Base-by-base conservation (phyloP, 2,113 vertebrate genomes). In the Embiotoca jacksoni region DNA sequence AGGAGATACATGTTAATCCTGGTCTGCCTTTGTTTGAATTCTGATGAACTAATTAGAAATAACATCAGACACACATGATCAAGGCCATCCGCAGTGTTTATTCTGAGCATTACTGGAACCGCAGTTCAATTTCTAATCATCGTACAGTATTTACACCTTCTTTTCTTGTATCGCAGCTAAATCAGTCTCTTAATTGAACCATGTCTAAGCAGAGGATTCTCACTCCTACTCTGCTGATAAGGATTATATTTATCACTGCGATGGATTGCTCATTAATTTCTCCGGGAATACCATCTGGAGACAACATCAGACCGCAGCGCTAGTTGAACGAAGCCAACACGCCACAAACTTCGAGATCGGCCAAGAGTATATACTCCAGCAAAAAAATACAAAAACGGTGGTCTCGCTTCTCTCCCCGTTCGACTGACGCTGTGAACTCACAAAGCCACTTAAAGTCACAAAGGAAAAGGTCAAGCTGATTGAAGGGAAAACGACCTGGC, bases 381-480 rank as follows among this genome's bases (percentile, higher is more conserved):
- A 33, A 53, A 32, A 72, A 36, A 57, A 52, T 23, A 23, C 23
- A 7, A 4, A 71, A 77, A 76, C 47, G 6, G 6, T 37, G 32
- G 66, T 78, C 46, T 36, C 1, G 39, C 61, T 59, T 57, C 72
- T 66, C 50, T 72, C 49, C 9, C 16, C 41, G n/a, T 73, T 50
- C 10, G 6, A 56, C 57, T 16, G 36, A 60, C 0, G 11, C 33
- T 6, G 30, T 81, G 70, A 85, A 82, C 83, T 78, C 67, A 82
- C 67, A 59, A 56, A 56, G 81, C 68, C 85, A 88, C 75, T 84
- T 77, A 65, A 71, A 81, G 85, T 85, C 84, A 83, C 76, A 37
- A 65, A 85, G 58, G 80, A 85, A 89, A 92, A 91, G 83, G 81
- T 83, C 82, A 88, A 74, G 80, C 74, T 84, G 89, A 91, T 71